These are phyloP conservation scores for Tholera decimalis DNA, from an alignment of 2,888 invertebrate species.

Conservation along the genomic window DNA sequence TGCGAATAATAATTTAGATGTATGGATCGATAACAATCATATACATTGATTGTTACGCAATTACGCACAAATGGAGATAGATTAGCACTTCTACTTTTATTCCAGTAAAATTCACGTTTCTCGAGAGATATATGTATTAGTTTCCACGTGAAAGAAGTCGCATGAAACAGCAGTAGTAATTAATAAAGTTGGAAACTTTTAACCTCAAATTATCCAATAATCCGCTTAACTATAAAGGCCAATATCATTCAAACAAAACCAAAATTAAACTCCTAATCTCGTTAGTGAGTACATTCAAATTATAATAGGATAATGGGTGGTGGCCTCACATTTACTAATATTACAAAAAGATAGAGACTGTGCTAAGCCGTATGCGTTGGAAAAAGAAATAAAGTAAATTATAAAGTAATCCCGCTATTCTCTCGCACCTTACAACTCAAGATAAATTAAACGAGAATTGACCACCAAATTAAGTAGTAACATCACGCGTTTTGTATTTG, in stretches of 20 bases:
- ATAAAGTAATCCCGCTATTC: conserved; percentile 32
- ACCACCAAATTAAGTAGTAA: conserved; percentile 80
- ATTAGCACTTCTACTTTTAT: too few relatives aligned
- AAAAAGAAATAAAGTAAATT: conserved; percentile 29
- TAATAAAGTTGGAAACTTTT: too few relatives aligned
- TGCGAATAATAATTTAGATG: too few relatives aligned
- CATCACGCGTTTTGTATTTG: conserved; percentile 67
- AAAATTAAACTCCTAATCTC: conserved; percentile 18
- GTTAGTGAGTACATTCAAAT: conserved; percentile 38
- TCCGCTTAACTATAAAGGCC: background rate
- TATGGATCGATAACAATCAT: too few relatives aligned
- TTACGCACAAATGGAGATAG: too few relatives aligned
- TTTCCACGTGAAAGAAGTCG: too few relatives aligned
- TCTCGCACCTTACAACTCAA: conserved; percentile 52
- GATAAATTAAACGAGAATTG: conserved; percentile 72
- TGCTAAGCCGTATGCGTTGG: conserved; percentile 18
- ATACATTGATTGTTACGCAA: too few relatives aligned
- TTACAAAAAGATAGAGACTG: conserved; percentile 39
- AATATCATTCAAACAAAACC: background rate
- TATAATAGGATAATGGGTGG: conserved; percentile 53
- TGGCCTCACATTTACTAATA: conserved; percentile 34
- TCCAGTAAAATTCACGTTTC: too few relatives aligned
- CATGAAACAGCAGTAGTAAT: too few relatives aligned
- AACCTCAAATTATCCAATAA: conserved; percentile 5
- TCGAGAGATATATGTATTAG: too few relatives aligned